Conservation (phyloP, 2,797 vertebrate species). For the Falco rusticolus region DNA sequence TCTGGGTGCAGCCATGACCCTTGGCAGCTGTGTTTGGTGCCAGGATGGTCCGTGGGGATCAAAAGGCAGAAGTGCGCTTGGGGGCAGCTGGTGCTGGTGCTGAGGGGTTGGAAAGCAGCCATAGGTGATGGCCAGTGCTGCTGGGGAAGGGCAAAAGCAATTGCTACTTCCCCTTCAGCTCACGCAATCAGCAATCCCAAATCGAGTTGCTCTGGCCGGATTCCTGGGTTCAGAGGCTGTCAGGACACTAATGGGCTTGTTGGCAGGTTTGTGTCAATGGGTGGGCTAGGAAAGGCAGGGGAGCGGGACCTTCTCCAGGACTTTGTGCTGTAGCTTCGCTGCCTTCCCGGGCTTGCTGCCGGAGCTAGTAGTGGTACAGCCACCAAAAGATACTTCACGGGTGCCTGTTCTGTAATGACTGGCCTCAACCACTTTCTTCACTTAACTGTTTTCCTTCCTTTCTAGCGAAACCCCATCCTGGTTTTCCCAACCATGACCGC, state of each 20-base stretch:
- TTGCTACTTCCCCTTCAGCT: neutral
- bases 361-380: neutral
- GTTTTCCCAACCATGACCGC: neutral
- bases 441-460: neutral
- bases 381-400: neutral
- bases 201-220: fast-evolving
- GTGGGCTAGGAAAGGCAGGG: neutral
- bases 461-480: neutral
- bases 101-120: neutral
- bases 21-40: neutral
- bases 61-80: neutral
- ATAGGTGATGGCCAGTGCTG: fast-evolving
- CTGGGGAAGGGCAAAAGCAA: neutral
- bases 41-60: neutral
- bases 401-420: neutral
- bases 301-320: neutral
- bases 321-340: neutral
- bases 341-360: neutral
- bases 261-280: neutral
- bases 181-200: neutral
- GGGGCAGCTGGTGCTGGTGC: neutral
- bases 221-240: neutral
- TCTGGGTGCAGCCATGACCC: neutral
- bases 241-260: neutral
- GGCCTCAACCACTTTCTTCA: neutral